Base-by-base conservation (phyloP, 2,888 invertebrate genomes). In the Drosophila meridionalis region DNA sequence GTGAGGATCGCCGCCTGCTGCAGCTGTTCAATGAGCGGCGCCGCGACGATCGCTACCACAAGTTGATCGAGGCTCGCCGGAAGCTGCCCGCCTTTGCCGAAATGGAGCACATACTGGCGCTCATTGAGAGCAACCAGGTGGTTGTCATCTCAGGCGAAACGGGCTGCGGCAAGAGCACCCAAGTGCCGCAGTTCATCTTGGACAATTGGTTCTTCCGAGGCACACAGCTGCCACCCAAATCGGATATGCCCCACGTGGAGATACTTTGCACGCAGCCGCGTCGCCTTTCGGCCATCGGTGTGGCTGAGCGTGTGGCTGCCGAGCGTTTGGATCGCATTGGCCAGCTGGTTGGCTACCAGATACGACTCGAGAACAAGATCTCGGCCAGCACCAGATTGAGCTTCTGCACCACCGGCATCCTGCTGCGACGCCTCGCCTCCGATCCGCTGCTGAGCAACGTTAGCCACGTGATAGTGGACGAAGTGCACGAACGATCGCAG, bases 231-330 rank as follows among this genome's bases (percentile, higher is more conserved):
- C 43, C 72, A 1, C 2, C 67, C 2, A 80, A 95, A 75, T 93
- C 94, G 12, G 94, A 93, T 0, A 93, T 94, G 12, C 93, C 95
- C 11, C 96, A 97, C 72, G 95, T 97, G 4, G 96, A 98, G 89
- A 96, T 99, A 50, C 94, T 99, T 56, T 98, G 98, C 90, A 98
- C 98, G 0, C 98, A 99, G 92, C 99, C 99, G 0, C 94, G 99
- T 52, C 94, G 98, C 83, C 95, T 99, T 87, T 98, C 98, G 0
- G 98, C 98, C 3, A 96, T 98, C 63, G 97, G 97, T 14, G 97
- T 99, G 0, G 97, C 98, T 0, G 98, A 98, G 89, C 94, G 98
- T 87, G 98, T 99, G 0, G 96, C 98, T 0, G 95, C 96, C 5
- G 99, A 99, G 92, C 94, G 98, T 62, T 94, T 95, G 32, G 98